Evolutionary conservation across 2,888 invertebrate genomes (phyloP).

Genomic region (Dexiosoma caninum): DNA sequence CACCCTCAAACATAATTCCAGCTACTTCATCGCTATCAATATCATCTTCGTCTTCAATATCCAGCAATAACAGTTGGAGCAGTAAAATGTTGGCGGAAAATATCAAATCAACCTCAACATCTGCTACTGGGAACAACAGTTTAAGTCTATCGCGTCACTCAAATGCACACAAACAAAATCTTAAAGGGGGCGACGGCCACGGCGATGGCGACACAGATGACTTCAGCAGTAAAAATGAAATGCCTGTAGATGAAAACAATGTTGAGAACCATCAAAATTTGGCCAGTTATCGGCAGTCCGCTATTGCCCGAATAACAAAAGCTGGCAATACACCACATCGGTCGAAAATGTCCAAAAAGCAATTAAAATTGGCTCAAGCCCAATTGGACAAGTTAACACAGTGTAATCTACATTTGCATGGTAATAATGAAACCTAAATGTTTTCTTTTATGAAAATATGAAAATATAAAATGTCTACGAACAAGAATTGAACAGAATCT

Average conservation of each 20-base stretch:
- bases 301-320: conserved; percentile 65
- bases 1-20: conserved; percentile 10
- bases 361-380: conserved; percentile 84
- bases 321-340: conserved; percentile 73
- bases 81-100: conserved; percentile 61
- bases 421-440: conserved; percentile 79
- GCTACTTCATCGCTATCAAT: conserved; percentile 63
- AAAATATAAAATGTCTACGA: not conserved
- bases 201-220: not conserved
- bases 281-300: conserved; percentile 70
- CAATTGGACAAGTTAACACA: conserved; percentile 86
- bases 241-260: conserved; percentile 68
- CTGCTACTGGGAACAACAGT: conserved; percentile 24
- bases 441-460: not conserved
- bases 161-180: conserved; percentile 39
- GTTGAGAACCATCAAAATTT: conserved; percentile 67
- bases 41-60: conserved; percentile 55
- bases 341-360: conserved; percentile 82
- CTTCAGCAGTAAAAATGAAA: not conserved
- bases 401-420: conserved; percentile 90
- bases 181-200: not conserved
- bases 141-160: conserved; percentile 71
- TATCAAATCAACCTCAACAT: conserved; percentile 35
- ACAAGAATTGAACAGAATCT: not conserved
- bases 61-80: conserved; percentile 47